These are phyloP conservation scores for Scaptomyza flava DNA, from an alignment of 2,888 invertebrate species.

Conservation along the genomic window DNA sequence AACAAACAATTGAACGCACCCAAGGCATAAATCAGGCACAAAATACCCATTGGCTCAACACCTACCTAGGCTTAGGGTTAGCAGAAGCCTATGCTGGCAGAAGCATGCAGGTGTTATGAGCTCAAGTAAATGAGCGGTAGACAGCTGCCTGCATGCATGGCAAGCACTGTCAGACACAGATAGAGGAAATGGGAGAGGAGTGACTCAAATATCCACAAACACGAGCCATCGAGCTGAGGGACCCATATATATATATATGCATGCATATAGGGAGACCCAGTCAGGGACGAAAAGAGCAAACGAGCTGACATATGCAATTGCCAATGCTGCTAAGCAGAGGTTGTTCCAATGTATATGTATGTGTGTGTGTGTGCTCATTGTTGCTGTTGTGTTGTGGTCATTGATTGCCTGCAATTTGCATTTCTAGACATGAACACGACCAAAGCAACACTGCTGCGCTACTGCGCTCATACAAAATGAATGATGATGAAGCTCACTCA, in stretches of 20 bases:
- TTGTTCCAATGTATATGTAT: background rate
- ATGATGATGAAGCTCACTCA: slow-evolving; percentile 30
- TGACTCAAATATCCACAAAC: slow-evolving; percentile 14
- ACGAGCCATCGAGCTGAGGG: slow-evolving; percentile 13
- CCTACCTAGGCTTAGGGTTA: slow-evolving; percentile 27
- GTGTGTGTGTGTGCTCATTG: slow-evolving; percentile 20
- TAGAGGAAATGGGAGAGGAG: background rate
- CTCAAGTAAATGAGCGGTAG: slow-evolving; percentile 33
- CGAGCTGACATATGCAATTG: slow-evolving; percentile 40
- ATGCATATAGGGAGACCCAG: background rate
- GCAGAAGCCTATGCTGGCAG: background rate
- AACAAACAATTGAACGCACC: slow-evolving; percentile 59
- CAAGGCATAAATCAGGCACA: slow-evolving; percentile 57
- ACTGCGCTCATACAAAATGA: slow-evolving; percentile 30
- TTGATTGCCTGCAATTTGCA: slow-evolving; percentile 63
- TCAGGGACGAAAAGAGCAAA: slow-evolving; percentile 11
- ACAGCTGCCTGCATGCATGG: slow-evolving; percentile 21
- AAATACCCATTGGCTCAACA: slow-evolving; percentile 61
- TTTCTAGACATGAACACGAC: slow-evolving; percentile 60
- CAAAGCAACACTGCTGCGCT: slow-evolving; percentile 7
- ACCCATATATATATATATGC: background rate
- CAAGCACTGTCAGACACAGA: background rate
- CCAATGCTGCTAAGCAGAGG: slow-evolving; percentile 3
- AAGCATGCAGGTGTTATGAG: slow-evolving; percentile 9
- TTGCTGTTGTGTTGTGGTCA: slow-evolving; percentile 40